Base-by-base conservation (phyloP, 1,140 invertebrate species). In the Heliconius nattereri region DNA sequence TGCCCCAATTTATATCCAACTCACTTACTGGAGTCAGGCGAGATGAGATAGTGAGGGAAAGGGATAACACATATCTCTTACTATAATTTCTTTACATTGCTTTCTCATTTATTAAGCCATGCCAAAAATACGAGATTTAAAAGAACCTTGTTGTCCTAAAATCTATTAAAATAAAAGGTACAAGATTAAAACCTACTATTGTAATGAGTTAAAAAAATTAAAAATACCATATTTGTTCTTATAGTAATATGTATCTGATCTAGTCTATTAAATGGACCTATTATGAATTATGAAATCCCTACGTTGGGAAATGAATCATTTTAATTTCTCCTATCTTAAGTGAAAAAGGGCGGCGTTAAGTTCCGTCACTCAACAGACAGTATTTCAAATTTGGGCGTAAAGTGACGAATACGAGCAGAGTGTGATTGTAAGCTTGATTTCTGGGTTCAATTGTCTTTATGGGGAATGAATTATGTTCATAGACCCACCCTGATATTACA, bases 1-100 rank as follows among this genome's bases (percentile, higher is more conserved):
- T 94, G 92, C 90, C 90, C 91, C 88, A 94, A 93, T 93, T 92
- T 94, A 93, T 92, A 92, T 89, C 90, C 91, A 92, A 93, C 92
- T 93, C 92, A 92, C 89, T 94, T 92, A 94, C 86, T 90, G 87
- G 84, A 90, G 89, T 90, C 89, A 86, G 84, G 79, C 85, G 83
- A 86, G 86, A 87, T 84, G 85, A 83, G 85, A 85, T 84, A 85
- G 86, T 82, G 84, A 87, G 84, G 77, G 84, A 86, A 85, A 84
- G 78, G 84, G 83, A 86, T 85, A 77, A 86, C 78, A 71, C 84
- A 82, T 84, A 78, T 86, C 79, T 84, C 79, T 79, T 79, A 81
- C 78, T 83, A 81, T 79, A 35, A 80, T 75, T 73, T 81, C 75
- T 76, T 72, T 84, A 78, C 52, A 37, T n/a, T 40, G 72, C 23